Evolutionary conservation across 2,797 vertebrate species (phyloP), one percentile per base, ranked within the genome.

Genomic region (Aeoliscus strigatus): DNA sequence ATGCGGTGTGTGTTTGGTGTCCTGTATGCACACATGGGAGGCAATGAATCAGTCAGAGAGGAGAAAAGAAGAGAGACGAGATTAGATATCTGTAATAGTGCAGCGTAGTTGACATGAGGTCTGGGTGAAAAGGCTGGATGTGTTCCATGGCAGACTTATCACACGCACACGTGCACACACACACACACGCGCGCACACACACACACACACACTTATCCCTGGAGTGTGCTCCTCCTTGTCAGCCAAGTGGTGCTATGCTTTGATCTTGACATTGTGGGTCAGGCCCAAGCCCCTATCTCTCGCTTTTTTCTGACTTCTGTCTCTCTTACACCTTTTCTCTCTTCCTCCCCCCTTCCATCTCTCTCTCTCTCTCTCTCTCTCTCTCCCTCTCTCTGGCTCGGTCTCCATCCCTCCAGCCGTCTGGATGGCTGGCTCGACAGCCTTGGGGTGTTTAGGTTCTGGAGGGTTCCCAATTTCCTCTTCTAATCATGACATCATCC

Each of bases 401-500:
- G 33, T 61, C 54, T 60, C 52, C 43, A 46, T 66, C 77, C 75
- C 73, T 73, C 40, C 54, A 77, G 67, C 66, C 58, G 70, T 80
- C 74, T 74, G 74, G 43, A 61, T 70, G 60, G 45, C 68, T 79
- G 66, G 64, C 73, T 61, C 32, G 21, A 71, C 73, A 73, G 83
- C 87, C 78, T 77, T 70, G 67, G 88, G 86, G 74, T 89, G 82
- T 88, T 89, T 88, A 84, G 81, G 70, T 86, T 88, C 76, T 88
- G 87, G 84, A 89, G 81, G 78, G 81, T 84, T 87, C 83, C 86
- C 84, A 88, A 85, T 86, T 89, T 89, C 87, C 88, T 87, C 79
- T 80, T 86, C 83, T 89, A 90, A 90, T 90, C 89, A 90, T 90
- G 89, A 90, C 89, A 90, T 90, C 88, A 90, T 88, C 81, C 71